Evolutionary conservation across 1,140 invertebrate species (phyloP).

Genomic region (Pollicipes pollicipes): DNA sequence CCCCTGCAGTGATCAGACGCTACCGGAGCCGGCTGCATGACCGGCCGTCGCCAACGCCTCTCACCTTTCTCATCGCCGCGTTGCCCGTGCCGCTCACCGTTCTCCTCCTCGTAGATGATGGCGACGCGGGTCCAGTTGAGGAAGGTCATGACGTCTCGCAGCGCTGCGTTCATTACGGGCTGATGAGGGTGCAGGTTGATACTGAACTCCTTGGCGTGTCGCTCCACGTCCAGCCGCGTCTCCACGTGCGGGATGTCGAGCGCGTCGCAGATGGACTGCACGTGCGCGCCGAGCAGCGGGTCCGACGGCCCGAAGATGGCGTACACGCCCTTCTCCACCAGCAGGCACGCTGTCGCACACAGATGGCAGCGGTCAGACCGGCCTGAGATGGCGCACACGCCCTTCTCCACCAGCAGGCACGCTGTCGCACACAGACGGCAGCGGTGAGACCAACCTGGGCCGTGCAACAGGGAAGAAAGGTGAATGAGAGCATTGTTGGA

Average conservation of each 20-base stretch:
- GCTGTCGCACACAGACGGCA: too few relatives aligned
- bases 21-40: too few relatives aligned
- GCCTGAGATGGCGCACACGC: too few relatives aligned
- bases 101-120: slow-evolving; percentile 79
- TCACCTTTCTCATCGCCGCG: not conserved
- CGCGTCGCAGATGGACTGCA: slow-evolving; percentile 75
- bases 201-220: slow-evolving; percentile 50
- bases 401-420: too few relatives aligned
- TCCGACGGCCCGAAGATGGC: slow-evolving; percentile 78
- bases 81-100: slow-evolving; percentile 34
- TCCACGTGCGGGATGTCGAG: slow-evolving; percentile 75
- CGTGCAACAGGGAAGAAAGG: too few relatives aligned
- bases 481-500: too few relatives aligned
- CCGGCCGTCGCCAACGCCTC: not conserved
- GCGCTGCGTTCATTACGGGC: slow-evolving; percentile 60
- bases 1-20: too few relatives aligned
- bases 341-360: slow-evolving; percentile 51
- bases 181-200: slow-evolving; percentile 79
- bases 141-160: slow-evolving; percentile 67
- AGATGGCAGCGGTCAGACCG: too few relatives aligned
- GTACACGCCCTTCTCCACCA: slow-evolving; percentile 64
- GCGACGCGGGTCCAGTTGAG: slow-evolving; percentile 86
- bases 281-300: slow-evolving; percentile 56
- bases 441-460: too few relatives aligned
- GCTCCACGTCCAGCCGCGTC: slow-evolving; percentile 31